phyloP scores from a whole-genome alignment of 1,140 invertebrate genomes.

The Tyrophagus putrescentiae region DNA sequence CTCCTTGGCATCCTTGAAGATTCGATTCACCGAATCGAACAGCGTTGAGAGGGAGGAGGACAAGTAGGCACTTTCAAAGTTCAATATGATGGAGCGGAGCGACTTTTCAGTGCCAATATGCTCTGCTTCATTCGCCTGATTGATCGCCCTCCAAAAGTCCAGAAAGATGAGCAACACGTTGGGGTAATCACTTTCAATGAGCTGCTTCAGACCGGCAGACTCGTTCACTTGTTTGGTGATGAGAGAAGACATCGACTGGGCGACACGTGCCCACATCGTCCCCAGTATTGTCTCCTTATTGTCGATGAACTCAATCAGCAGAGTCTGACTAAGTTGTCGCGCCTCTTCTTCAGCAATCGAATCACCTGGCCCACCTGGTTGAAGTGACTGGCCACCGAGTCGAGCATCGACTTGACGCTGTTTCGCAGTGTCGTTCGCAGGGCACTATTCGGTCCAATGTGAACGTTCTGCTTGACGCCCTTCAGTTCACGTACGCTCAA shows the following conservation, averaged over 20 bases:
- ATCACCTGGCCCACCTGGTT: conserved; percentile 41
- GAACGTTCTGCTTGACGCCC: conserved; percentile 44
- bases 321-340: conserved; percentile 39
- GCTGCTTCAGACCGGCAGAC: conserved; percentile 60
- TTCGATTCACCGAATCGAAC: conserved; percentile 66
- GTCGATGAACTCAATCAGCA: conserved; percentile 37
- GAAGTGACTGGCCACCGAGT: conserved; percentile 50
- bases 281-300: conserved; percentile 13
- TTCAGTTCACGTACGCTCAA: conserved; percentile 42
- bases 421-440: conserved; percentile 58
- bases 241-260: conserved; percentile 24
- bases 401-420: conserved; percentile 57
- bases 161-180: conserved; percentile 55
- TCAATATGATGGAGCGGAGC: conserved; percentile 38
- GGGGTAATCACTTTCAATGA: conserved; percentile 73
- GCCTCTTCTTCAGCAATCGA: conserved; percentile 39
- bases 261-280: conserved; percentile 27
- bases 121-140: conserved; percentile 30
- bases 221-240: conserved; percentile 28
- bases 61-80: conserved; percentile 73
- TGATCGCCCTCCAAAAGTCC: conserved; percentile 45
- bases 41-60: conserved; percentile 64
- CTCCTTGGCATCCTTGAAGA: conserved; percentile 47
- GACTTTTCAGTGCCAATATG: conserved; percentile 34
- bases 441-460: conserved; percentile 47